Evolutionary conservation across 2,113 vertebrate species (phyloP).

Genomic region (Triplophysa siluroides): DNA sequence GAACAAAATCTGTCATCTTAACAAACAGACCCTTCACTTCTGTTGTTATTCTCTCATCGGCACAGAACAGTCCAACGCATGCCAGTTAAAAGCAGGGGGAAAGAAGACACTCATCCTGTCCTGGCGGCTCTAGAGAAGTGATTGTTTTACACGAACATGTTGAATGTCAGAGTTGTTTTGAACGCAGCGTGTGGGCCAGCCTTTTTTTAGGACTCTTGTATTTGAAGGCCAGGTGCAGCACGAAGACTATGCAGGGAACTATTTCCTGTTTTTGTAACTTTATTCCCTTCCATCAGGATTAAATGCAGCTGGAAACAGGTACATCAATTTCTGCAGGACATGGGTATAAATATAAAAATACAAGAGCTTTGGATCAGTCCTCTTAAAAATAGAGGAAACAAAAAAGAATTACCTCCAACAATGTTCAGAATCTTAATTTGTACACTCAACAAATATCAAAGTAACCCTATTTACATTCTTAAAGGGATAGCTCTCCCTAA

Average conservation of each 20-base stretch:
- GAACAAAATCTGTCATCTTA: background rate
- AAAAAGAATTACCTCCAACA: no score
- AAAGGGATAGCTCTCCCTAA: no score
- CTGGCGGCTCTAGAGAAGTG: slow-evolving; percentile 36
- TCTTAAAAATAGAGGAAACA: slow-evolving; percentile 8
- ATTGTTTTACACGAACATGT: slow-evolving; percentile 32
- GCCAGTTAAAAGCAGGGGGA: no score
- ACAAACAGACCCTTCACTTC: background rate
- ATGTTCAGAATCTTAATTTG: no score
- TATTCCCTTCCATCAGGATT: slow-evolving; percentile 50
- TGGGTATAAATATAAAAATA: background rate
- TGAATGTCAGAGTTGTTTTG: slow-evolving; percentile 47
- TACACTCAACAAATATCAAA: background rate
- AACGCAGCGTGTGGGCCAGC: slow-evolving; percentile 28
- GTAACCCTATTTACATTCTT: no score
- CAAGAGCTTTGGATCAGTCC: background rate
- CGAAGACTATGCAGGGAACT: slow-evolving; percentile 36
- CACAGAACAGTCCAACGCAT: background rate
- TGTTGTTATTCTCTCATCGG: background rate
- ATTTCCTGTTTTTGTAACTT: slow-evolving; percentile 59
- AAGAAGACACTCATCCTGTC: background rate
- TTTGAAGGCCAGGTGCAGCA: slow-evolving; percentile 51
- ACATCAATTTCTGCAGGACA: slow-evolving; percentile 4
- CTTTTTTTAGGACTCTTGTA: slow-evolving; percentile 32
- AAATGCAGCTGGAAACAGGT: slow-evolving; percentile 40